Percentiles rank a stretch among this genome's conserved stretches.
Conservation (phyloP, 2,888 invertebrate species). For the Orgyia antiqua region DNA sequence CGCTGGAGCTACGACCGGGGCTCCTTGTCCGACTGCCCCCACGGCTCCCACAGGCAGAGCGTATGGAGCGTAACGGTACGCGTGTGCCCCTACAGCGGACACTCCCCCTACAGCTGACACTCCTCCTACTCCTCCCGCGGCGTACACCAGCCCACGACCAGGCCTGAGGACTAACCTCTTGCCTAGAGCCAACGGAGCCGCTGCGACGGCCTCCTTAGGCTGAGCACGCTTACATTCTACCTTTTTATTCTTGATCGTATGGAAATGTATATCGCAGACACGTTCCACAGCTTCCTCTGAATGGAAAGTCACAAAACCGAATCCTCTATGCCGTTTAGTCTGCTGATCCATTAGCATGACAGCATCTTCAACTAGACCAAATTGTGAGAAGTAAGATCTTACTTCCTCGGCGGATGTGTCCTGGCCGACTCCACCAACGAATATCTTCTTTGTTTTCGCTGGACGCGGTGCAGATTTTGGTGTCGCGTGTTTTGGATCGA, state of each 20-base stretch:
- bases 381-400: conserved; percentile 92
- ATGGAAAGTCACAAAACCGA: conserved; percentile 95
- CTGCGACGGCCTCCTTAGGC: conserved; percentile 90
- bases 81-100: conserved; percentile 47
- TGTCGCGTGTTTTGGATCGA: conserved; percentile 95
- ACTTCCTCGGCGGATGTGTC: conserved; percentile 95
- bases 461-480: conserved; percentile 93
- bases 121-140: conserved; percentile 63
- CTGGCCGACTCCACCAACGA: conserved; percentile 94
- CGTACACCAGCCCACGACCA: conserved; percentile 81
- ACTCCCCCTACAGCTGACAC: conserved; percentile 56
- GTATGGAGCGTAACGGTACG: conserved; percentile 74
- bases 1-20: conserved; percentile 66
- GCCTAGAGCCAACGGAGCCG: conserved; percentile 82
- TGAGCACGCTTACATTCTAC: conserved; percentile 94
- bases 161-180: conserved; percentile 86
- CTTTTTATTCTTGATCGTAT: conserved; percentile 95
- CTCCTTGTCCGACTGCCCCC: conserved; percentile 38
- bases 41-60: conserved; percentile 57
- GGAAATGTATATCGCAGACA: conserved; percentile 96
- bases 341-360: conserved; percentile 97
- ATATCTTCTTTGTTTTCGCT: conserved; percentile 94
- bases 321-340: conserved; percentile 93
- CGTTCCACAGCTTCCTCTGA: conserved; percentile 94
- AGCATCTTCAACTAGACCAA: conserved; percentile 93